These are phyloP conservation scores for Polyommatus icarus DNA, from an alignment of 2,888 invertebrate species.

Conservation along the genomic window DNA sequence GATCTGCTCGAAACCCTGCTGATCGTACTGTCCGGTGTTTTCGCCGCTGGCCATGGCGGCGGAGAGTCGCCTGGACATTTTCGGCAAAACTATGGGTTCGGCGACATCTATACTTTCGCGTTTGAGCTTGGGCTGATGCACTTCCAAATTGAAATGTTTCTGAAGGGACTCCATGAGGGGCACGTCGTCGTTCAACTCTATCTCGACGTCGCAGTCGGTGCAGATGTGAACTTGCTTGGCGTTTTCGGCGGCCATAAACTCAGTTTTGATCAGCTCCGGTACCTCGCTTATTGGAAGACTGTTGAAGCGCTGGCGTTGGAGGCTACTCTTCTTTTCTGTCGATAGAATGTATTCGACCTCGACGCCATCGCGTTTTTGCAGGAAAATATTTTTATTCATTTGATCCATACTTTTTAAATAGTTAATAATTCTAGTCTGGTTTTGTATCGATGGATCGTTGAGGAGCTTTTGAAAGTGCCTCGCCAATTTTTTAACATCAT, in stretches of 20 bases:
- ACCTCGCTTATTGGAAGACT: slow-evolving; percentile 73
- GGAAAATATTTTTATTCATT: slow-evolving; percentile 60
- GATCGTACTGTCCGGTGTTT: slow-evolving; percentile 46
- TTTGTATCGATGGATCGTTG: slow-evolving; percentile 61
- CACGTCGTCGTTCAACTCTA: slow-evolving; percentile 68
- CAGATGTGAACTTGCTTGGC: slow-evolving; percentile 73
- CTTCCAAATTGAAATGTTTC: slow-evolving; percentile 66
- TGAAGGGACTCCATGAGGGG: slow-evolving; percentile 73
- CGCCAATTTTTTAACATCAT: slow-evolving; percentile 66
- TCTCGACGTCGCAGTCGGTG: slow-evolving; percentile 70
- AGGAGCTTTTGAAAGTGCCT: slow-evolving; percentile 62
- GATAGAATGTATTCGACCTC: slow-evolving; percentile 75
- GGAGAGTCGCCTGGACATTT: slow-evolving; percentile 70
- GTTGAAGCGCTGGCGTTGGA: slow-evolving; percentile 71
- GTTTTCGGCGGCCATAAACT: slow-evolving; percentile 57
- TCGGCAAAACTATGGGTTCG: slow-evolving; percentile 66
- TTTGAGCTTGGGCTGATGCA: slow-evolving; percentile 66
- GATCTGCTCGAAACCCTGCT: slow-evolving; percentile 54
- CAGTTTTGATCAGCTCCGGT: slow-evolving; percentile 68
- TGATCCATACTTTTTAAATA: slow-evolving; percentile 61
- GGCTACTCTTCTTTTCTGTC: slow-evolving; percentile 70
- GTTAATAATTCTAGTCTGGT: slow-evolving; percentile 52
- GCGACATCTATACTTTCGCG: slow-evolving; percentile 71
- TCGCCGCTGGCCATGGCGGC: slow-evolving; percentile 67
- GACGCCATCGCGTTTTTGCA: slow-evolving; percentile 62